Evolutionary conservation across 2,113 vertebrate genomes (phyloP).

Genomic region (Lucifuga dentata): DNA sequence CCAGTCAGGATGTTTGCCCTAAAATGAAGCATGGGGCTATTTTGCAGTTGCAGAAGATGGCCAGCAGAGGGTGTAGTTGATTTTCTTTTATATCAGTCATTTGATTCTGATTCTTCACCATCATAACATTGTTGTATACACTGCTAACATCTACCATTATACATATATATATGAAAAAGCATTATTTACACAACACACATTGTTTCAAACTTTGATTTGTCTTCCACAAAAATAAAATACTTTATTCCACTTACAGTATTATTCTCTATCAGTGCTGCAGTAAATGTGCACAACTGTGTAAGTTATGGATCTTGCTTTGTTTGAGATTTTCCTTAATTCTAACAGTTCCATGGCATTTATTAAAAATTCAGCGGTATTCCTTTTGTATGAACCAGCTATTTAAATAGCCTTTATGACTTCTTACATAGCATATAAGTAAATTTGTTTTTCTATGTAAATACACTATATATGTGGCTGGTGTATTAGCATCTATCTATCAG

Average conservation of each 20-base stretch:
- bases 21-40: not conserved
- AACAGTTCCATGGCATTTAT: not conserved
- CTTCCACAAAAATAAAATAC: too few species aligned
- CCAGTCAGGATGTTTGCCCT: not conserved
- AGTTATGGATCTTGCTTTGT: too few species aligned
- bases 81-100: slow-evolving; percentile 11
- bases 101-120: not conserved
- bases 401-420: not conserved
- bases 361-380: not conserved
- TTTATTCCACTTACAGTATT: too few species aligned
- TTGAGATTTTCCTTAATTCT: not conserved
- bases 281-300: too few species aligned
- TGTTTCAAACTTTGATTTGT: too few species aligned
- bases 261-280: too few species aligned
- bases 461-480: not conserved
- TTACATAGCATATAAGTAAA: not conserved
- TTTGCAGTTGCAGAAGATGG: slow-evolving; percentile 35
- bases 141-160: too few species aligned
- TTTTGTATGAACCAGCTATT: not conserved
- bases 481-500: slow-evolving; percentile 17
- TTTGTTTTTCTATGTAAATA: slow-evolving; percentile 9
- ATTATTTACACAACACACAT: too few species aligned
- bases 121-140: too few species aligned
- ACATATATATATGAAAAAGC: too few species aligned
- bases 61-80: slow-evolving; percentile 62